Evolutionary conservation across 2,797 vertebrate genomes (phyloP).

Genomic region (Sparidentex hasta): DNA sequence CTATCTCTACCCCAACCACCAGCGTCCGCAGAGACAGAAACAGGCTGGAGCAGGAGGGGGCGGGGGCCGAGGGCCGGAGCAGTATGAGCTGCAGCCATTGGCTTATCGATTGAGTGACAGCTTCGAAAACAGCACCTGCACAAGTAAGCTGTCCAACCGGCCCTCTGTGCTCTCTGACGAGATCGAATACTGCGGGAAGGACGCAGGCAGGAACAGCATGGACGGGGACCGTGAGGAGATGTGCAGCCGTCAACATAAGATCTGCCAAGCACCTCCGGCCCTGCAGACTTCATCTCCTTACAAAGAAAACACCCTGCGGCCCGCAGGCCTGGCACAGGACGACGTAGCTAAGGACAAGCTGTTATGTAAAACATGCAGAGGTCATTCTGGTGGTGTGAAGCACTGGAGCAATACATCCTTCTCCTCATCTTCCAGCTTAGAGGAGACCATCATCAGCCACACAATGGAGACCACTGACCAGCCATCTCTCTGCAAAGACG

Average conservation of each 20-base stretch:
- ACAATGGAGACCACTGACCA: constrained; percentile 79
- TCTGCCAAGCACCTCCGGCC: constrained; percentile 83
- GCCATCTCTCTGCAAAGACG: constrained; percentile 75
- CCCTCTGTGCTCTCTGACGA: constrained; percentile 97
- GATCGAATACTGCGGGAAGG: constrained; percentile 88
- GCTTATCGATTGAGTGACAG: constrained; percentile 95
- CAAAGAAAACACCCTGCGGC: constrained; percentile 82
- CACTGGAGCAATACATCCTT: constrained; percentile 81
- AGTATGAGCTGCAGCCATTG: constrained; percentile 96
- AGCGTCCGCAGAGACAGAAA: constrained; percentile 79
- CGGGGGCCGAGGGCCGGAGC: constrained; percentile 85
- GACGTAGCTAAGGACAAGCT: constrained; percentile 72
- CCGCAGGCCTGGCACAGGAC: constrained; percentile 53
- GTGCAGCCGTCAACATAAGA: constrained; percentile 71
- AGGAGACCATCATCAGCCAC: constrained; percentile 84
- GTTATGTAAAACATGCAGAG: constrained; percentile 84
- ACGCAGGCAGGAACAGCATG: constrained; percentile 65
- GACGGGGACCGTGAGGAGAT: constrained; percentile 72
- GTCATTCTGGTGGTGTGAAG: constrained; percentile 65
- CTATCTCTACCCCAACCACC: constrained; percentile 84
- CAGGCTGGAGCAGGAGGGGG: constrained; percentile 54
- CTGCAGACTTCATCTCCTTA: constrained; percentile 97
- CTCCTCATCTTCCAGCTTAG: constrained; percentile 87
- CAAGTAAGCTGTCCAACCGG: constrained; percentile 96
- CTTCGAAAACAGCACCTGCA: constrained; percentile 99